Conservation (phyloP, 2,888 invertebrate species). For the Aleiodes leptofemur region DNA sequence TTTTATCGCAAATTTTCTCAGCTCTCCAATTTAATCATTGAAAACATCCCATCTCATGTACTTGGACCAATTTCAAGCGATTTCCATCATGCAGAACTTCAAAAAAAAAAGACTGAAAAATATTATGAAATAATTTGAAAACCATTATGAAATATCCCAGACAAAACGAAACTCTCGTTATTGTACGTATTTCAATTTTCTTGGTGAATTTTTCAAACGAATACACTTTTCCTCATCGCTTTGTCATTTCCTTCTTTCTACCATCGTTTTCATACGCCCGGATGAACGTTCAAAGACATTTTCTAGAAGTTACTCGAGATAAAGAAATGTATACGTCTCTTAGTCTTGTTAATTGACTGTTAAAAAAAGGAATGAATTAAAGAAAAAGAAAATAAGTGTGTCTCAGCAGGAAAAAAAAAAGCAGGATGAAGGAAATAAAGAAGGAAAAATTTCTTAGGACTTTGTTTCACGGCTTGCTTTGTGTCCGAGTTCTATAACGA, state of each 20-base stretch:
- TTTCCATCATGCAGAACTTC: too few species aligned
- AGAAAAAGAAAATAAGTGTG: not conserved
- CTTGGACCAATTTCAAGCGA: too few species aligned
- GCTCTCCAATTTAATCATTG: too few species aligned
- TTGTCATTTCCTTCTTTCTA: conserved; percentile 9
- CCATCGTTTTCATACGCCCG: conserved; percentile 10
- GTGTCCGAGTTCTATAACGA: conserved; percentile 13
- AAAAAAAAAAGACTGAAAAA: too few species aligned
- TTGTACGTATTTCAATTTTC: conserved; percentile 26
- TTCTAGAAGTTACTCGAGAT: conserved; percentile 8
- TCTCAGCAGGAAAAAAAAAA: not conserved
- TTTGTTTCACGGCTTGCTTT: conserved; percentile 20
- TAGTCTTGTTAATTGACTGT: conserved; percentile 53
- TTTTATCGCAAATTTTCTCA: too few species aligned
- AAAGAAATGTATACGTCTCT: conserved; percentile 23
- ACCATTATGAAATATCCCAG: conserved; percentile 12
- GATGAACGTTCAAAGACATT: conserved; percentile 18
- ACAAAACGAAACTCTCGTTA: conserved; percentile 11
- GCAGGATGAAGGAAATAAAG: not conserved
- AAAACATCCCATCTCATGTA: too few species aligned
- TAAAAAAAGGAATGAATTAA: conserved; percentile 42
- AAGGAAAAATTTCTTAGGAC: conserved; percentile 9
- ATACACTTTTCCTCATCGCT: conserved; percentile 20
- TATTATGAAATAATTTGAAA: too few species aligned
- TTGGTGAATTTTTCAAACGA: conserved; percentile 14